These are phyloP conservation scores for Prietella phreatophila DNA, from an alignment of 2,113 vertebrate species.

Conservation along the genomic window DNA sequence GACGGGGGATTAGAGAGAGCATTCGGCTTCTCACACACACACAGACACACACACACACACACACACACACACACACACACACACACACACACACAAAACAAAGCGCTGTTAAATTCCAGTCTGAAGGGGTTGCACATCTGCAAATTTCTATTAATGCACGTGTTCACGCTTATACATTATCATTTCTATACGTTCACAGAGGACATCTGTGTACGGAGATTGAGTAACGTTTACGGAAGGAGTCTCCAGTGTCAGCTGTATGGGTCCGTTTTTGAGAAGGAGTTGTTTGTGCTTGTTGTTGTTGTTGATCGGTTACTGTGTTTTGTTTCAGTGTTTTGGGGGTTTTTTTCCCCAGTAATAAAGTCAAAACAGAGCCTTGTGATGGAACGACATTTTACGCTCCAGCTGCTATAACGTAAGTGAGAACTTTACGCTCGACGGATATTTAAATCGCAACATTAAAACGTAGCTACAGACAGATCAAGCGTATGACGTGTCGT, in stretches of 20 bases:
- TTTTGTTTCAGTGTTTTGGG: too few species aligned
- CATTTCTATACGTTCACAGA: background rate
- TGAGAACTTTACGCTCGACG: background rate
- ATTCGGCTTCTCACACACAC: conserved; percentile 61
- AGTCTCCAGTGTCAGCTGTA: background rate
- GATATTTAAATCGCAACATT: background rate
- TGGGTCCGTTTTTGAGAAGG: accelerated
- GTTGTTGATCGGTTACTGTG: background rate
- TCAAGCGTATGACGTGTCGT: background rate
- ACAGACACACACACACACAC: conserved; percentile 28
- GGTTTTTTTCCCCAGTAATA: background rate
- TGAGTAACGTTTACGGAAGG: background rate
- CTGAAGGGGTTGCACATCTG: background rate
- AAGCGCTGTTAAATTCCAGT: background rate
- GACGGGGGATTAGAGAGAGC: conserved; percentile 75
- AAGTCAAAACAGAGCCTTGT: background rate
- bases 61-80: conserved; percentile 30
- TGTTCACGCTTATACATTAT: background rate
- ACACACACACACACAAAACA: conserved; percentile 1
- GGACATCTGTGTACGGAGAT: too few species aligned
- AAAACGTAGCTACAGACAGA: background rate
- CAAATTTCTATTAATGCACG: background rate
- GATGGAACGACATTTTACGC: too few species aligned
- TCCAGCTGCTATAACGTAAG: background rate
- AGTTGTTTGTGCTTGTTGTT: too few species aligned